Base-by-base conservation (phyloP, 2,888 invertebrate genomes). In the Creontiades dilutus region DNA sequence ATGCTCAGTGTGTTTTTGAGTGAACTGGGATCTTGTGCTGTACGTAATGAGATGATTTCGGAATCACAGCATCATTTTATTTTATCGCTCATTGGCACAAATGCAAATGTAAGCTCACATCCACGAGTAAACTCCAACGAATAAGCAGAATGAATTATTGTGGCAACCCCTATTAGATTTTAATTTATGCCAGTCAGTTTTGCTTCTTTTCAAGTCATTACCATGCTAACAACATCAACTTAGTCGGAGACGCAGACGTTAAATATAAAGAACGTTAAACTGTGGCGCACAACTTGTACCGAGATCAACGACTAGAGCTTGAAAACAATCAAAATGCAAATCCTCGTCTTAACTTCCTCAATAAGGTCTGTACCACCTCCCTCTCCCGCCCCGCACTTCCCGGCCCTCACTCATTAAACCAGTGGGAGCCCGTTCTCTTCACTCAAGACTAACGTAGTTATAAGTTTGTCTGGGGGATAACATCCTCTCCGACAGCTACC, bases 241-340 rank as follows among this genome's bases (percentile, higher is more conserved):
- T 23, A 23, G 68, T 68, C 68, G 23, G 23, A 11, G 19, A 68
- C 68, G 68, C 68, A 68, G 68, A 68, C 68, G 68, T 68, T 68
- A 68, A 68, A 68, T 23, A 68, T 68, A 68, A 68, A 68, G 68
- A 47, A 78, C 47, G 78, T 9, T 37, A 78, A 78, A 78, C 47
- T 78, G 47, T 47, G 78, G 37, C 78, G 14, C 47, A 78, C 78
- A n/a, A 78, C 46, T 78, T 78, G 78, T 78, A 46, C 78, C 48
- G 55, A 85, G 57, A 57, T 61, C 85, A 47, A 85, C 55, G 85
- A 46, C n/a, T 46, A 13, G 27, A 48, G 52, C 52, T 47, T 46
- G 85, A 57, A 85, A 47, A 86, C 75, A 86, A 86, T 86, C 86
- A 86, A 86, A 61, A 86, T 86, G 86, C 86, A 86, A 86, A 86